Evolutionary conservation across 1,140 invertebrate species (phyloP).

Genomic region (Lethrus apterus): DNA sequence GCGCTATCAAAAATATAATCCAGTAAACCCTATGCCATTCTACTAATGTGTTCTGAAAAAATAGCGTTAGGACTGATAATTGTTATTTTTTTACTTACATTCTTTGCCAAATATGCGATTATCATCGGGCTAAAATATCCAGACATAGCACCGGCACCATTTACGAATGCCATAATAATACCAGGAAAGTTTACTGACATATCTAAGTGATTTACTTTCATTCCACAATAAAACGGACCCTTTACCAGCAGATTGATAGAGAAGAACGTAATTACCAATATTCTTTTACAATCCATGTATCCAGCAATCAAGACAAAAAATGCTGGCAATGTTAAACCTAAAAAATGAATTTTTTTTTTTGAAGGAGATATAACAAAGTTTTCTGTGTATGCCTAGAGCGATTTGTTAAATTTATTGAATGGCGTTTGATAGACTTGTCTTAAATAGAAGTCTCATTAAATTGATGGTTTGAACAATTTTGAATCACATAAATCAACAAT

Average conservation of each 20-base stretch:
- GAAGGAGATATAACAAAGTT: too few relatives aligned
- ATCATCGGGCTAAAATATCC: constrained; percentile 3
- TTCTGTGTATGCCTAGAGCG: too few relatives aligned
- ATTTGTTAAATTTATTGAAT: too few relatives aligned
- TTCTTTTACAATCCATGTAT: constrained; percentile 4
- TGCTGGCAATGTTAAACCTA: not conserved
- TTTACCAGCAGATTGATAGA: constrained; percentile 1
- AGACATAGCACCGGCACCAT: constrained; percentile 1
- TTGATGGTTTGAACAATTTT: too few relatives aligned
- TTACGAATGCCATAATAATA: constrained; percentile 1
- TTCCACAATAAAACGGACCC: not conserved
- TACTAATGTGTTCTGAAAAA: constrained; percentile 5
- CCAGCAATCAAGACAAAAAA: constrained; percentile 1
- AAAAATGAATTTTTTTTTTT: too few relatives aligned
- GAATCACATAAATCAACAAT: too few relatives aligned
- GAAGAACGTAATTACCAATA: constrained; percentile 2
- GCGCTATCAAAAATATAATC: not conserved
- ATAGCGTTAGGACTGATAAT: not conserved
- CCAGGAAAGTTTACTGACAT: constrained; percentile 3
- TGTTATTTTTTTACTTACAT: not conserved
- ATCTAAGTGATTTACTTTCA: constrained; percentile 10
- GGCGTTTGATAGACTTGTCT: too few relatives aligned
- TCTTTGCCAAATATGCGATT: not conserved
- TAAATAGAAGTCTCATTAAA: too few relatives aligned
- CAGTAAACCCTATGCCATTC: constrained; percentile 2